These are phyloP conservation scores for Leptobrachium leishanense DNA, from an alignment of 2,113 vertebrate genomes.

Conservation along the genomic window DNA sequence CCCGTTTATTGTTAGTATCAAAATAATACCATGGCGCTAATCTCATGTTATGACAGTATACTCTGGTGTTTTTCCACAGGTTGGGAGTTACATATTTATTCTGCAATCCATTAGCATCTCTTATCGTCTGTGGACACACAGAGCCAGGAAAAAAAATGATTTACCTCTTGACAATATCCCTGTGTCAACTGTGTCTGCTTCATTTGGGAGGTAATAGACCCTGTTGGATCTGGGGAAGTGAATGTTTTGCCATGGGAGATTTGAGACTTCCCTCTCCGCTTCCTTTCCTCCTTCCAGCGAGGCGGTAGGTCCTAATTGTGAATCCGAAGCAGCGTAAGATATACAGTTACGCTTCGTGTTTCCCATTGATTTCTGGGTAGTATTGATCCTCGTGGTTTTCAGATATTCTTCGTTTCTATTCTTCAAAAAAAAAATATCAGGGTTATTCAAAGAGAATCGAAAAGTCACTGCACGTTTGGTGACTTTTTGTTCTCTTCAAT, in stretches of 20 bases:
- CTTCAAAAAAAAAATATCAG: neutral
- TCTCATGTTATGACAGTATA: no score
- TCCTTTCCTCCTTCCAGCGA: constrained; percentile 54
- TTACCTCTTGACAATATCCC: constrained; percentile 79
- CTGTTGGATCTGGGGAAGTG: constrained; percentile 64
- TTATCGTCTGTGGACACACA: constrained; percentile 73
- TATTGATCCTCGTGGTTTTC: constrained; percentile 54
- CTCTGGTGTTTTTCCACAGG: no score
- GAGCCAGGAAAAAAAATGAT: constrained; percentile 71
- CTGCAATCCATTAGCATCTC: neutral
- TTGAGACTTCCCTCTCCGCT: constrained; percentile 59
- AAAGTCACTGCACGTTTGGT: no score
- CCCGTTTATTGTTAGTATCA: no score
- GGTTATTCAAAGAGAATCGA: no score
- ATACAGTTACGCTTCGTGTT: constrained; percentile 61
- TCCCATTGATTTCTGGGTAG: constrained; percentile 63
- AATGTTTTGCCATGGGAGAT: constrained; percentile 62
- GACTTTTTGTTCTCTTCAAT: no score
- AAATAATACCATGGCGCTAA: no score
- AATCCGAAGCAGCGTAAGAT: constrained; percentile 66
- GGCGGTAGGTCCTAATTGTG: constrained; percentile 63
- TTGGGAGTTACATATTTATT: no score
- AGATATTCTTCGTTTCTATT: constrained; percentile 38
- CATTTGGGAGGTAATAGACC: constrained; percentile 72
- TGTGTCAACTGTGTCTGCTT: constrained; percentile 76